Evolutionary conservation across 2,113 vertebrate species (phyloP).

Genomic region (Hippocampus zosterae): DNA sequence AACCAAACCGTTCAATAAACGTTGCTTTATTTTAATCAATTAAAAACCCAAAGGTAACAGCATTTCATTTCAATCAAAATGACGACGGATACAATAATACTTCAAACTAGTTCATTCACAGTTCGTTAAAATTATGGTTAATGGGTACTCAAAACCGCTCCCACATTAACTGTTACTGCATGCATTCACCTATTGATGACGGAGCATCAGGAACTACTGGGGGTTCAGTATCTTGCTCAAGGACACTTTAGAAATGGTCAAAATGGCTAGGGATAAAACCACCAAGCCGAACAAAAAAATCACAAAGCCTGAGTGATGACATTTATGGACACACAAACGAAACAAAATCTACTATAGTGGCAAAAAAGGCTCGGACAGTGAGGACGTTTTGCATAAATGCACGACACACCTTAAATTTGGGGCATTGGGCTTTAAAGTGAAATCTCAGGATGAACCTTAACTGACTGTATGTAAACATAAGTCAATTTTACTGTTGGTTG

Average conservation of each 20-base stretch:
- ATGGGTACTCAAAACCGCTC: too few relatives aligned
- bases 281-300: neutral
- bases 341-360: too few relatives aligned
- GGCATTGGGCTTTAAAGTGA: neutral
- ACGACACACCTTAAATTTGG: neutral
- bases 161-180: too few relatives aligned
- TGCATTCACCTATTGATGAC: too few relatives aligned
- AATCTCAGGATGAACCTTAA: neutral
- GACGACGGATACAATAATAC: neutral
- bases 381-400: neutral
- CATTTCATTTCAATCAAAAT: neutral
- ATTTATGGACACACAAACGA: neutral
- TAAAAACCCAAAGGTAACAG: neutral
- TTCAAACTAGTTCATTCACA: neutral
- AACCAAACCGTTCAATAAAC: neutral
- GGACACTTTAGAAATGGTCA: too few relatives aligned
- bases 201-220: too few relatives aligned
- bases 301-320: neutral
- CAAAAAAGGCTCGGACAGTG: neutral
- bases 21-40: neutral
- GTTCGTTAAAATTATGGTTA: neutral
- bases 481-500: neutral
- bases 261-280: too few relatives aligned
- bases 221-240: too few relatives aligned
- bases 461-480: neutral